Evolutionary conservation across 2,888 invertebrate genomes (phyloP).

Genomic region (Dione vanillae): DNA sequence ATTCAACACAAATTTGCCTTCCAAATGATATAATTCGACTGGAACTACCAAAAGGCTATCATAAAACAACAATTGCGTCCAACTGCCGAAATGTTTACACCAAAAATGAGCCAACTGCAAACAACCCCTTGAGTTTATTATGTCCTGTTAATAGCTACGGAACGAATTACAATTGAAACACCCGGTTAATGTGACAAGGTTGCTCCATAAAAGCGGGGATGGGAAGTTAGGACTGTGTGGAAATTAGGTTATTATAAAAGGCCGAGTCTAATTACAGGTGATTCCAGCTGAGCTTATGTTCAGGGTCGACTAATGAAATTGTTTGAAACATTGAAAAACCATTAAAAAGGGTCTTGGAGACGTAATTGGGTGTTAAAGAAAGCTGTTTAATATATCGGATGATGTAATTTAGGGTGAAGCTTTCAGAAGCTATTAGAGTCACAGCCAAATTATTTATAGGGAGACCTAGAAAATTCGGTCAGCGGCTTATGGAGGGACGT

Average conservation of each 20-base stretch:
- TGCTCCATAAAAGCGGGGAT: conserved; percentile 49
- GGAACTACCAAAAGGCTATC: conserved; percentile 33
- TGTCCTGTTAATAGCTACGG: conserved; percentile 50
- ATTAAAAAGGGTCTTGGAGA: conserved; percentile 14
- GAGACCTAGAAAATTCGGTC: background rate
- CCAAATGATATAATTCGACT: conserved; percentile 12
- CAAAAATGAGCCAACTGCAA: conserved; percentile 29
- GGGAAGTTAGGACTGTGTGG: conserved; percentile 48
- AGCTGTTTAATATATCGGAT: conserved; percentile 2
- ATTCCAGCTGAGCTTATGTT: conserved; percentile 39
- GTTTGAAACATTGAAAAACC: conserved; percentile 30
- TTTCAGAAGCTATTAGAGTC: background rate
- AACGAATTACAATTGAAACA: conserved; percentile 47
- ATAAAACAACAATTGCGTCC: conserved; percentile 38
- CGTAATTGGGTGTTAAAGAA: conserved; percentile 21
- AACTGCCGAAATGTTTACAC: conserved; percentile 33
- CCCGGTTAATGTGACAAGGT: conserved; percentile 53
- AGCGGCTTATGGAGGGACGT: background rate
- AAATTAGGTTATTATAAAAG: conserved; percentile 56
- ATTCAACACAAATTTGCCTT: conserved; percentile 11
- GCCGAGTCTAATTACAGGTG: conserved; percentile 44
- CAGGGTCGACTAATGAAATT: conserved; percentile 38
- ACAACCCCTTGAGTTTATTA: conserved; percentile 39
- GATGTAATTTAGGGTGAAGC: background rate
- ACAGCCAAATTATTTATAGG: background rate